Conservation (phyloP, 1,140 invertebrate genomes). For the Neodiprion fabricii region DNA sequence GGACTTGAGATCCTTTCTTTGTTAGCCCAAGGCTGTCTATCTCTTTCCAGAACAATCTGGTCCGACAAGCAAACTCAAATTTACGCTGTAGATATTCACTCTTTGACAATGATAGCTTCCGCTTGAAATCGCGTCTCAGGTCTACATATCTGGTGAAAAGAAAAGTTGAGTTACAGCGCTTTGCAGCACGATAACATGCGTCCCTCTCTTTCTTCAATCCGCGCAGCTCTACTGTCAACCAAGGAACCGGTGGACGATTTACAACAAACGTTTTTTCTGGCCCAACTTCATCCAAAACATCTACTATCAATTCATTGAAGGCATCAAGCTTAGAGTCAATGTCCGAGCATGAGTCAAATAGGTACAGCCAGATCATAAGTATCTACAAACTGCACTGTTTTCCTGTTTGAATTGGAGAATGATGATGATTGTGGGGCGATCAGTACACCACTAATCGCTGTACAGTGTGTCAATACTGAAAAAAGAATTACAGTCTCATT, state of each 20-base stretch:
- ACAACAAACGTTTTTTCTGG: background rate
- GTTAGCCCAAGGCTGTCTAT: background rate
- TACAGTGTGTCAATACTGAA: too few species aligned
- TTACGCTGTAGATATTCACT: background rate
- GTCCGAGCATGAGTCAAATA: background rate
- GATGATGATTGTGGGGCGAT: too few species aligned
- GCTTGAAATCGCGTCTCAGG: background rate
- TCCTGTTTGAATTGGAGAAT: too few species aligned
- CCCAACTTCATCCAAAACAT: background rate
- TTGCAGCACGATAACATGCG: background rate
- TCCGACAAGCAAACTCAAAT: too few species aligned
- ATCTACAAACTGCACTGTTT: too few species aligned
- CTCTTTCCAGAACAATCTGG: background rate
- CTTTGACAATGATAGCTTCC: background rate
- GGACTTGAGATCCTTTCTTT: background rate
- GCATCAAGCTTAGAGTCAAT: background rate
- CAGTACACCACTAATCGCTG: too few species aligned
- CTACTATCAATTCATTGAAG: background rate
- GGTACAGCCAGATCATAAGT: background rate
- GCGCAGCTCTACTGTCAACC: background rate
- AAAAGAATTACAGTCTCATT: too few species aligned
- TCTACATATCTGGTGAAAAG: conserved; percentile 1
- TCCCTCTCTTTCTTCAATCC: background rate
- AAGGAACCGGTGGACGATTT: background rate
- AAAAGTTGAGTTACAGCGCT: background rate